Percentiles rank a stretch among this genome's conserved stretches.
Conservation (phyloP, 2,797 vertebrate species). For the Steatocranus sp. region DNA sequence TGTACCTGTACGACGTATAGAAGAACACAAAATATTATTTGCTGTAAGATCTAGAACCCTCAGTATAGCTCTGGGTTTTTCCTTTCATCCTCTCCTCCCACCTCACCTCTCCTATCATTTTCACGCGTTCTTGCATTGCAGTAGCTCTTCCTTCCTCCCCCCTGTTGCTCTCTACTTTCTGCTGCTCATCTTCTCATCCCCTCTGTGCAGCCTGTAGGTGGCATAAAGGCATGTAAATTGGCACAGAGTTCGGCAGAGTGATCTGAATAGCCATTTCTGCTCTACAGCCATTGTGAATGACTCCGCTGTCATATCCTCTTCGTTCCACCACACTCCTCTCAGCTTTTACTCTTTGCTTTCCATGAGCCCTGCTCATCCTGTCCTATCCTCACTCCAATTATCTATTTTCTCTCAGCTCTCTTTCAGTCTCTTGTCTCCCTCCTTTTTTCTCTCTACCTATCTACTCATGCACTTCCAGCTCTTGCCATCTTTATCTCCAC, state of each 20-base stretch:
- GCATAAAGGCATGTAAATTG: constrained; percentile 43
- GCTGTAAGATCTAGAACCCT: not conserved
- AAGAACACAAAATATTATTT: not conserved
- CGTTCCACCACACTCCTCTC: constrained; percentile 20
- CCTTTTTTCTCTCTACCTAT: not conserved
- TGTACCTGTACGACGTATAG: not conserved
- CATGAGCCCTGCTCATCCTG: constrained; percentile 1
- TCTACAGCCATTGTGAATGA: constrained; percentile 42
- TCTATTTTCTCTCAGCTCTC: not conserved
- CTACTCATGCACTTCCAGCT: not conserved
- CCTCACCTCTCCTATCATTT: not conserved
- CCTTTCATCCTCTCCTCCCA: not conserved
- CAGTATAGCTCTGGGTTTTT: not conserved
- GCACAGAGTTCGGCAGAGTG: constrained; percentile 30
- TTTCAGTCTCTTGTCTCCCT: not conserved
- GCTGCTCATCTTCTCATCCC: not conserved
- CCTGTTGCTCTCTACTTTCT: not conserved
- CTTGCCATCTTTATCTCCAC: not conserved
- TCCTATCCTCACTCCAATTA: constrained; percentile 32
- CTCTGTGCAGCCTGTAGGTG: constrained; percentile 34
- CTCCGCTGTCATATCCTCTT: constrained; percentile 34
- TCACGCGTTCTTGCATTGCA: not conserved
- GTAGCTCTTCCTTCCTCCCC: not conserved
- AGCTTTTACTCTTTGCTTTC: constrained; percentile 7
- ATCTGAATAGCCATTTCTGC: constrained; percentile 44